Evolutionary conservation across 2,113 vertebrate genomes (phyloP).

Genomic region (Phylloscopus whistleri): DNA sequence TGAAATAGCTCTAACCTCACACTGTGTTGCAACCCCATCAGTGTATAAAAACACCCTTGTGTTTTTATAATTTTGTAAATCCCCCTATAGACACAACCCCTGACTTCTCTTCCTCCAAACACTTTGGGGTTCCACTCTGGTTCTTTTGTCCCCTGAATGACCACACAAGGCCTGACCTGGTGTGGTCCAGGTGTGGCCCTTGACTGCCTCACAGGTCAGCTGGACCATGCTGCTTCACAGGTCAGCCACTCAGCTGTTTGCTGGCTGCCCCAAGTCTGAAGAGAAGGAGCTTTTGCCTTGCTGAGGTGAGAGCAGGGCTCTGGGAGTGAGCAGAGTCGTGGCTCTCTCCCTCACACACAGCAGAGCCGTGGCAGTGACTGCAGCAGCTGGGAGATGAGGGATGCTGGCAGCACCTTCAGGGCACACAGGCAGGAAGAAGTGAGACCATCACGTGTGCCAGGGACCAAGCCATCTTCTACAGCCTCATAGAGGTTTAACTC

Average conservation of each 20-base stretch:
- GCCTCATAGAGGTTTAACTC: background rate
- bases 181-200: background rate
- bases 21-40: fast-evolving
- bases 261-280: background rate
- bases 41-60: background rate
- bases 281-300: background rate
- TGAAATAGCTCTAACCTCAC: background rate
- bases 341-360: background rate
- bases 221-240: background rate
- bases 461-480: background rate
- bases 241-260: background rate
- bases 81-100: fast-evolving
- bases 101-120: background rate
- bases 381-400: background rate
- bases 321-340: fast-evolving
- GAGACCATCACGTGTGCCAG: background rate
- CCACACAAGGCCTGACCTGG: background rate
- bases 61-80: no score
- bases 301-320: background rate
- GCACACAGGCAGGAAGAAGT: fast-evolving
- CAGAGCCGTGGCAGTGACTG: background rate
- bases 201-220: background rate
- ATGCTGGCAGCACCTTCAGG: background rate
- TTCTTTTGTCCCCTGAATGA: background rate
- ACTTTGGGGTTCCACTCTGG: background rate